Evolutionary conservation across 2,797 vertebrate genomes (phyloP).

Genomic region (Dendrocincla tyrannina): DNA sequence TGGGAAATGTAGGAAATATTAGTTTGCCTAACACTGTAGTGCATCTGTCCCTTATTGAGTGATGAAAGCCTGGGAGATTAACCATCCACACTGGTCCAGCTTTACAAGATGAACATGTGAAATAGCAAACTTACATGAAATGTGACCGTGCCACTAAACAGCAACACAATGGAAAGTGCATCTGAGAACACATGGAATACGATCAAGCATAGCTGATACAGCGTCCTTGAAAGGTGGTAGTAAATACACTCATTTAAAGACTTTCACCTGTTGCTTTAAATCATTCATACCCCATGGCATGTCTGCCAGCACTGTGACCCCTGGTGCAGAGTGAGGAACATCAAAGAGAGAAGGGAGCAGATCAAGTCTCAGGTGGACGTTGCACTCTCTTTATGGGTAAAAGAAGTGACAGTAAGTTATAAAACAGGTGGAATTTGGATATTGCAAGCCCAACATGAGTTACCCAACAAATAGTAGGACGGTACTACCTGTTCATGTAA

Average conservation of each 20-base stretch:
- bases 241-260: slow-evolving; percentile 64
- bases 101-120: slow-evolving; percentile 43
- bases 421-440: slow-evolving; percentile 60
- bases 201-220: slow-evolving; percentile 48
- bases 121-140: slow-evolving; percentile 54
- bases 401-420: slow-evolving; percentile 61
- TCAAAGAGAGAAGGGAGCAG: slow-evolving; percentile 65
- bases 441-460: neutral
- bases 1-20: slow-evolving; percentile 6
- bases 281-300: slow-evolving; percentile 47
- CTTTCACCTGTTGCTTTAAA: slow-evolving; percentile 77
- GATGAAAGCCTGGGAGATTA: slow-evolving; percentile 19
- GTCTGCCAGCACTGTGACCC: slow-evolving; percentile 59
- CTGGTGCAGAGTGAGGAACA: slow-evolving; percentile 16
- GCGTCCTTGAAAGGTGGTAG: slow-evolving; percentile 54
- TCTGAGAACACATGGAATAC: slow-evolving; percentile 40
- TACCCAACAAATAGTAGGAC: neutral
- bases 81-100: neutral
- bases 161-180: slow-evolving; percentile 60
- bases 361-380: slow-evolving; percentile 73
- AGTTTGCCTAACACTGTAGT: slow-evolving; percentile 5
- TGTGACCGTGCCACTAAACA: neutral
- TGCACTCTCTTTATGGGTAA: slow-evolving; percentile 49
- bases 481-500: neutral
- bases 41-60: slow-evolving; percentile 53